These are phyloP conservation scores for Aleiodes sp. DNA, from an alignment of 1,140 invertebrate genomes.

Conservation along the genomic window DNA sequence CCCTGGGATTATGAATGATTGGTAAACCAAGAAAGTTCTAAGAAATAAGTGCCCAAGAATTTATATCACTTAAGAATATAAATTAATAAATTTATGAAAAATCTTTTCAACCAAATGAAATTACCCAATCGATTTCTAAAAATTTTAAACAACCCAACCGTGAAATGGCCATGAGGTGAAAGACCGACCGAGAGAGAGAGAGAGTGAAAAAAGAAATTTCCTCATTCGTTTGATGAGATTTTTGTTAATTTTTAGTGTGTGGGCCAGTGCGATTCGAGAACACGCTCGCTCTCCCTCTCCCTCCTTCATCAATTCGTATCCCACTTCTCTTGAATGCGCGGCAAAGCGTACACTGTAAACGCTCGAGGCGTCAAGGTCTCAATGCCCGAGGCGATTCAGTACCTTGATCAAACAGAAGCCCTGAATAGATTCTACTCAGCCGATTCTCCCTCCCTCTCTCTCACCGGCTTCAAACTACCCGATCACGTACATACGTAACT, in stretches of 20 bases:
- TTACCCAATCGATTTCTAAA: too few relatives aligned
- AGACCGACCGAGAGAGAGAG: too few relatives aligned
- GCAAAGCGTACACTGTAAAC: constrained; percentile 15
- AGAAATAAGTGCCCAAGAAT: too few relatives aligned
- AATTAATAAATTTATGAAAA: too few relatives aligned
- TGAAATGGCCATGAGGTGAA: too few relatives aligned
- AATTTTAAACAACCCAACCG: too few relatives aligned
- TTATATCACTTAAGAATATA: too few relatives aligned
- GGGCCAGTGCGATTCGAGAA: background rate
- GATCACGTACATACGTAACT: constrained; percentile 21
- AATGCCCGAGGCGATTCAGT: constrained; percentile 50
- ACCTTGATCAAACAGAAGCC: constrained; percentile 55
- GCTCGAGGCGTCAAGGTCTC: constrained; percentile 51
- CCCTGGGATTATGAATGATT: too few relatives aligned
- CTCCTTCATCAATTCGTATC: background rate
- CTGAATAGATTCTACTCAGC: constrained; percentile 47
- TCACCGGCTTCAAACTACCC: constrained; percentile 26
- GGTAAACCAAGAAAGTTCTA: too few relatives aligned
- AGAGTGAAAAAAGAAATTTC: too few relatives aligned
- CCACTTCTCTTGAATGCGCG: constrained; percentile 1
- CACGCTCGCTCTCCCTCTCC: background rate
- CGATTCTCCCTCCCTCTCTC: too few relatives aligned
- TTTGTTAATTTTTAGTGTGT: background rate
- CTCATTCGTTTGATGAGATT: background rate
- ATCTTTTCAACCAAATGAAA: too few relatives aligned